These are phyloP conservation scores for Meles meles DNA, from an alignment of 2,113 vertebrate genomes.

Conservation along the genomic window DNA sequence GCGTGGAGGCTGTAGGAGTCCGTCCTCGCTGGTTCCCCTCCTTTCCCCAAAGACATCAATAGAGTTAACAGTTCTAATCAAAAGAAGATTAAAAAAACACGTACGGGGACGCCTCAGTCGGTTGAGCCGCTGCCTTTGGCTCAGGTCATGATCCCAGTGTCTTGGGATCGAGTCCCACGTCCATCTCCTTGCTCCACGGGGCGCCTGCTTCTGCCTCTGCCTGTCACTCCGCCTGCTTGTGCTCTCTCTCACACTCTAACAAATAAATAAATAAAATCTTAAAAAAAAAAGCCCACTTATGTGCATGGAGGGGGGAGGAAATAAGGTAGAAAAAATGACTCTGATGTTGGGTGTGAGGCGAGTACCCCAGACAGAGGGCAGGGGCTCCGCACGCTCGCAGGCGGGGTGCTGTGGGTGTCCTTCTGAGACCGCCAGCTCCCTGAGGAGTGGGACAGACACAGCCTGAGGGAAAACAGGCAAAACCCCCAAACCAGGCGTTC, in stretches of 20 bases:
- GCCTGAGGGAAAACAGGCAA: not conserved
- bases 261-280: too few species aligned
- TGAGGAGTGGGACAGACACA: fast-evolving
- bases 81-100: not conserved
- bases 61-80: not conserved
- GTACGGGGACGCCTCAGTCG: too few species aligned
- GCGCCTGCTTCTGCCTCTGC: too few species aligned
- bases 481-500: fast-evolving
- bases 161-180: too few species aligned
- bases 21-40: not conserved
- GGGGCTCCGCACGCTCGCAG: fast-evolving
- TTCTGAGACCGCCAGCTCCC: not conserved
- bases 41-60: not conserved
- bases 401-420: fast-evolving
- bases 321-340: not conserved
- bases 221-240: too few species aligned
- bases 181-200: too few species aligned
- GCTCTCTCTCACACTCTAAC: too few species aligned
- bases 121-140: too few species aligned
- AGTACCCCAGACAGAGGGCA: fast-evolving
- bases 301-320: not conserved
- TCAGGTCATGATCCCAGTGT: too few species aligned
- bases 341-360: fast-evolving
- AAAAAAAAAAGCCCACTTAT: too few species aligned
- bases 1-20: fast-evolving